These are phyloP conservation scores for Dicentrarchus labrax DNA, from an alignment of 2,113 vertebrate species.

Conservation along the genomic window DNA sequence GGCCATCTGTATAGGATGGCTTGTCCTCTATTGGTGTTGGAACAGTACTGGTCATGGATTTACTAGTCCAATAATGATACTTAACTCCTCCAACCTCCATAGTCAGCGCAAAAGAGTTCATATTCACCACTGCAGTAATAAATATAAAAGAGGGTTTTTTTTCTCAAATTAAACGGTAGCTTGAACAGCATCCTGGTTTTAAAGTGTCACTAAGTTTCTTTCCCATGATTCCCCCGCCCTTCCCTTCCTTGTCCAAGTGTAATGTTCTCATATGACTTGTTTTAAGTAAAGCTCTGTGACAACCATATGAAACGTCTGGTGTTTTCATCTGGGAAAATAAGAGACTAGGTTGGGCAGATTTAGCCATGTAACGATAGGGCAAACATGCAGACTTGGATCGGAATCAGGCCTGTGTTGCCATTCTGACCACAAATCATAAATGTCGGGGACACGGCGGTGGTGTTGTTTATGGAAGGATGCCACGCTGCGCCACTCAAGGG, in stretches of 20 bases:
- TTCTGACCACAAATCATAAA: conserved; percentile 81
- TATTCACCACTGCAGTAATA: conserved; percentile 53
- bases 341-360: conserved; percentile 72
- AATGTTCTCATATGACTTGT: conserved; percentile 70
- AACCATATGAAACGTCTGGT: conserved; percentile 66
- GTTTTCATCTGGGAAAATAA: conserved; percentile 80
- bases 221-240: conserved; percentile 65
- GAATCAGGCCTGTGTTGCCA: conserved; percentile 75
- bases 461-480: conserved; percentile 83
- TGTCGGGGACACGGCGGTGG: conserved; percentile 73
- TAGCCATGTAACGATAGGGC: conserved; percentile 79
- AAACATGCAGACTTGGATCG: conserved; percentile 73
- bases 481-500: conserved; percentile 79
- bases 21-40: conserved; percentile 76
- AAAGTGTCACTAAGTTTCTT: conserved; percentile 66
- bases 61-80: conserved; percentile 79
- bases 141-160: conserved; percentile 55
- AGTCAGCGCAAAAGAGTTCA: conserved; percentile 59
- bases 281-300: conserved; percentile 69
- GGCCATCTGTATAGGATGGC: conserved; percentile 82
- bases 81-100: conserved; percentile 66
- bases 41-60: conserved; percentile 75
- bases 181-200: conserved; percentile 55
- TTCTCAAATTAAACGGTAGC: conserved; percentile 67
- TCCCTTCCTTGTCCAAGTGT: conserved; percentile 35